These are phyloP conservation scores for Panurus biarmicus DNA, from an alignment of 2,113 vertebrate genomes.

Conservation along the genomic window DNA sequence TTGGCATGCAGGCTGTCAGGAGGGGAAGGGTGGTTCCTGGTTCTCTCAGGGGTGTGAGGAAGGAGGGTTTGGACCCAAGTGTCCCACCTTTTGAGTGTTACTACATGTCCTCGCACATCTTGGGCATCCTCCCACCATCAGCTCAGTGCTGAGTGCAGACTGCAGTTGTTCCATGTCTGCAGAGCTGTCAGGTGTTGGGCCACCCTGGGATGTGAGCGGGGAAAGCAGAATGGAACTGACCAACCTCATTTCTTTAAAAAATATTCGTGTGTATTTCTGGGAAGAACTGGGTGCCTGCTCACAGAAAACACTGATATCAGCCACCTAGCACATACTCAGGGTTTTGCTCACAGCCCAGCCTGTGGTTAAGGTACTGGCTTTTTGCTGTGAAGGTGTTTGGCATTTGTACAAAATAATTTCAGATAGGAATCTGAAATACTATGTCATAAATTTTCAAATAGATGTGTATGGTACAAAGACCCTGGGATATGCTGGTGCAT, in stretches of 20 bases:
- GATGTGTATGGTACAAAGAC: not conserved
- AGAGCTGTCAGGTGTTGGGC: not conserved
- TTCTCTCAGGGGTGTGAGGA: not conserved
- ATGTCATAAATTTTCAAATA: not conserved
- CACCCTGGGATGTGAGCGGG: rapidly evolving
- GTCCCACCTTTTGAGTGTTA: not conserved
- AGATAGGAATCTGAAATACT: not conserved
- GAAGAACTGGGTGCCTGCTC: not conserved
- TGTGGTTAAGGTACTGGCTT: not conserved
- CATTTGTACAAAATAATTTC: not conserved
- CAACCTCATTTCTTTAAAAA: not conserved
- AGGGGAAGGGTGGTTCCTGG: not conserved
- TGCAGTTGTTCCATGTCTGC: not conserved
- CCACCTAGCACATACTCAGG: not conserved
- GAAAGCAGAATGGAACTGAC: not conserved
- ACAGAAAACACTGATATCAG: not conserved
- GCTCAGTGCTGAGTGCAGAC: not conserved
- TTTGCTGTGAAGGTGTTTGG: not conserved
- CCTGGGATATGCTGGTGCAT: not conserved
- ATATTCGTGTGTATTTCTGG: not conserved
- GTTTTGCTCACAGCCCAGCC: not conserved
- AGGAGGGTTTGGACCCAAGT: not conserved
- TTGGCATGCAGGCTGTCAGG: not conserved
- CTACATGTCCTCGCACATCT: not conserved
- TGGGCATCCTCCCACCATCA: not conserved